Base-by-base conservation (phyloP, 2,888 invertebrate species). In the Baronia brevicornis region DNA sequence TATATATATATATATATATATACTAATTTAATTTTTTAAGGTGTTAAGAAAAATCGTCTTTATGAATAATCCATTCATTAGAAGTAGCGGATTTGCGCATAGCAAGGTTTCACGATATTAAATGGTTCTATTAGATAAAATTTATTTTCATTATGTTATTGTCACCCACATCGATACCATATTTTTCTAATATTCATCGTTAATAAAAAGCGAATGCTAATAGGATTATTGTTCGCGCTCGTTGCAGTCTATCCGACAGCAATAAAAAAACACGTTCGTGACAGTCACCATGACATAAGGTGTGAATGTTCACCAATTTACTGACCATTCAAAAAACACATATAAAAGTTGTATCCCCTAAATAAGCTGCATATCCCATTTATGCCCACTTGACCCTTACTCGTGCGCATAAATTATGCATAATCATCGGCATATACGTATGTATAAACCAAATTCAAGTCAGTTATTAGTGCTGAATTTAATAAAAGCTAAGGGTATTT, bases 351-450 rank as follows among this genome's bases (percentile, higher is more conserved):
- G 38, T 34, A 30, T 48, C 46, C 49, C 39, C 27, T 21, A 25
- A 37, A 15, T 10, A 7, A 7, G 12, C 24, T 41, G 43, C 38
- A 29, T 28, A 30, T 26, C 25, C 38, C 46, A 43, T 48, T 45
- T 44, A 44, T 41, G 66, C 54, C 69, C 71, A 77, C 78, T 82
- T 82, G 82, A 79, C 80, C 80, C 80, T 48, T 54, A 46, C 55
- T n/a, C n/a, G 36, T 34, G 51, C 54, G 75, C 77, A 80, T 82
- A 82, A 78, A 80, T 80, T 80, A 82, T 74, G 80, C 77, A 70
- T 69, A 75, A 80, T 80, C 78, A 82, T 77, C 62, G 50, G 46
- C 44, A 47, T 38, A 48, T 54, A 52, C 44, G 41, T n/a, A n/a
- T n/a, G n/a, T n/a, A 38, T 30, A 38, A 20, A 28, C 26, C 18